These are phyloP conservation scores for Sternotherus odoratus DNA, from an alignment of 2,797 vertebrate genomes.

Conservation along the genomic window DNA sequence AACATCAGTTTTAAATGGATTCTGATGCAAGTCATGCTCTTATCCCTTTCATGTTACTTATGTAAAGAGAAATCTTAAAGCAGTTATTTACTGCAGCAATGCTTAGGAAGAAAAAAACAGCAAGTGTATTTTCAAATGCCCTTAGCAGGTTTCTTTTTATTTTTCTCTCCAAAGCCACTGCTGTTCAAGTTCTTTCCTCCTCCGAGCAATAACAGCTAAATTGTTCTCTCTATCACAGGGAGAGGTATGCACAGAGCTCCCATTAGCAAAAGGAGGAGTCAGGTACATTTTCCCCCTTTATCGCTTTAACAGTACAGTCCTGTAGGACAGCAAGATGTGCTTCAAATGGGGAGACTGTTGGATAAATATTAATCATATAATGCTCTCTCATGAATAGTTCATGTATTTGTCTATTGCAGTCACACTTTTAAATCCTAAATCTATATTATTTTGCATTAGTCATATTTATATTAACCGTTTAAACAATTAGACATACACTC, in stretches of 20 bases:
- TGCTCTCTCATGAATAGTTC: background rate
- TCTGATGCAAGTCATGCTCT: slow-evolving; percentile 59
- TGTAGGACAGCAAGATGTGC: slow-evolving; percentile 15
- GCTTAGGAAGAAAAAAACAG: slow-evolving; percentile 48
- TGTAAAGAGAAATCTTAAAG: slow-evolving; percentile 59
- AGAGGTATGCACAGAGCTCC: slow-evolving; percentile 39
- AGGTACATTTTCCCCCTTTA: slow-evolving; percentile 56
- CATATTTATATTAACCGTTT: slow-evolving; percentile 41
- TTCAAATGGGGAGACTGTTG: slow-evolving; percentile 29
- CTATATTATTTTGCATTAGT: background rate
- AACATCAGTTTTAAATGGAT: slow-evolving; percentile 39
- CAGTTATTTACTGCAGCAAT: slow-evolving; percentile 60
- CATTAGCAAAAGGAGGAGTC: slow-evolving; percentile 66
- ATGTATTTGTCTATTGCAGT: background rate
- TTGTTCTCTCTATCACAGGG: slow-evolving; percentile 48
- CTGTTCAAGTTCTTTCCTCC: slow-evolving; percentile 68
- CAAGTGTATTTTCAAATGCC: slow-evolving; percentile 56
- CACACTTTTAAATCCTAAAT: background rate
- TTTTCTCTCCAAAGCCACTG: slow-evolving; percentile 63
- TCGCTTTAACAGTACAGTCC: slow-evolving; percentile 33
- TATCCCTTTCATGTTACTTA: slow-evolving; percentile 68
- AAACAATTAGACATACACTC: slow-evolving; percentile 52
- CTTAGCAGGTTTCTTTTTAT: slow-evolving; percentile 67
- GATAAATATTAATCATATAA: slow-evolving; percentile 38
- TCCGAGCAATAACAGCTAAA: slow-evolving; percentile 72